Evolutionary conservation across 2,113 vertebrate species (phyloP).

Genomic region (Acrocephalus arundinaceus): DNA sequence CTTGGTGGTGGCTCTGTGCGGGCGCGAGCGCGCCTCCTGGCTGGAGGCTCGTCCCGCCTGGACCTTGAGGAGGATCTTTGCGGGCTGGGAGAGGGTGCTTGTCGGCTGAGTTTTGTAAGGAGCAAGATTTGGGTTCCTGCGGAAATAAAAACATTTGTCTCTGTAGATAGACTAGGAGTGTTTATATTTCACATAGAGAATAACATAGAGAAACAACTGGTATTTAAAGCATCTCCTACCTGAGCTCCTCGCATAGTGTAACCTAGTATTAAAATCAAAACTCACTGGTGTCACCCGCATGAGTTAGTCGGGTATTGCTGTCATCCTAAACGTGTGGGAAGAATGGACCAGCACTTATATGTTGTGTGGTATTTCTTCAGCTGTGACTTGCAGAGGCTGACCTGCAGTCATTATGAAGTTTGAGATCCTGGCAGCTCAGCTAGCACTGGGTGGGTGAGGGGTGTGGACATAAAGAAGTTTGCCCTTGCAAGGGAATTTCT

Average conservation of each 20-base stretch:
- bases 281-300: rapidly evolving
- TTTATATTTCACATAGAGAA: not conserved
- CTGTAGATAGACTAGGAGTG: rapidly evolving
- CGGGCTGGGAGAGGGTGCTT: too few species aligned
- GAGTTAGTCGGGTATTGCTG: rapidly evolving
- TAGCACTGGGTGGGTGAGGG: rapidly evolving
- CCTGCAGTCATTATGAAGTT: not conserved
- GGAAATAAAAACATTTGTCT: not conserved
- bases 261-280: not conserved
- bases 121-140: not conserved
- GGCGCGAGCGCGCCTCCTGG: not conserved
- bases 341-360: not conserved
- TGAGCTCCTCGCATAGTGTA: rapidly evolving
- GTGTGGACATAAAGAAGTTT: not conserved
- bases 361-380: not conserved
- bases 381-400: not conserved
- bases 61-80: too few species aligned
- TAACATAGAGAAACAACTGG: rapidly evolving
- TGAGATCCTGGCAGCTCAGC: not conserved
- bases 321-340: not conserved
- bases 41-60: not conserved
- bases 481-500: not conserved
- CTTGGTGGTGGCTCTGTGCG: not conserved
- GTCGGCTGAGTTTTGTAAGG: not conserved
- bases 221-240: not conserved